Conservation (phyloP, 2,888 invertebrate genomes). For the Andrena trimmerana region DNA sequence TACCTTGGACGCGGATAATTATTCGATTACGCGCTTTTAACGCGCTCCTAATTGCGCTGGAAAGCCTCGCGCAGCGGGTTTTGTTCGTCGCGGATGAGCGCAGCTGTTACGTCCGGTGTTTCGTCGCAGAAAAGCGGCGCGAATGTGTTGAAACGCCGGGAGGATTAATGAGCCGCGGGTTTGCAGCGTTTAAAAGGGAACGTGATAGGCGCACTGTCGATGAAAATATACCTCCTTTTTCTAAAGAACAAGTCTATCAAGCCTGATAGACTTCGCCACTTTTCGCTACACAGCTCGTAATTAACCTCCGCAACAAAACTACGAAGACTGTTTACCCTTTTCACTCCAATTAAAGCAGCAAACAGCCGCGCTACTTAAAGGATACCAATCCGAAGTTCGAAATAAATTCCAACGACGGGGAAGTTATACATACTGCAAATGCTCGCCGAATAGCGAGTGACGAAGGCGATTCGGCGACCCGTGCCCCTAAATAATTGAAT, state of each 20-base stretch:
- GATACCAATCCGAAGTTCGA: too few relatives aligned
- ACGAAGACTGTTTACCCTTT: too few relatives aligned
- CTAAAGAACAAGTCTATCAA: not conserved
- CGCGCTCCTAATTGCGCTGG: conserved; percentile 29
- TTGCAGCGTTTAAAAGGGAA: conserved; percentile 1
- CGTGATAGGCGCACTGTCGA: conserved; percentile 1
- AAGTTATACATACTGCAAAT: too few relatives aligned
- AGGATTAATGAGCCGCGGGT: conserved; percentile 19
- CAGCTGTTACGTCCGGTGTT: not conserved
- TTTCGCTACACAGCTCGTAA: too few relatives aligned
- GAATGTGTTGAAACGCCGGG: conserved; percentile 23
- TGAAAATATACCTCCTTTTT: not conserved
- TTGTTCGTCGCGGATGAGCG: not conserved
- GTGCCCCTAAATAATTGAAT: not conserved
- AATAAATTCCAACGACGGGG: too few relatives aligned
- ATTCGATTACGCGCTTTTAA: conserved; percentile 45
- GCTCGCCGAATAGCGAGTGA: not conserved
- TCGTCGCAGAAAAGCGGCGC: conserved; percentile 20
- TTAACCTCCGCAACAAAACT: too few relatives aligned
- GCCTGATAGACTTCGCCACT: too few relatives aligned
- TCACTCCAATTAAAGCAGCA: too few relatives aligned
- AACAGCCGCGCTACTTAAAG: too few relatives aligned
- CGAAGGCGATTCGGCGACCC: not conserved
- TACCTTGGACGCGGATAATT: not conserved
- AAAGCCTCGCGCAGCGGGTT: not conserved